These are phyloP conservation scores for Rapana venosa DNA, from an alignment of 2,888 invertebrate species.

Conservation along the genomic window DNA sequence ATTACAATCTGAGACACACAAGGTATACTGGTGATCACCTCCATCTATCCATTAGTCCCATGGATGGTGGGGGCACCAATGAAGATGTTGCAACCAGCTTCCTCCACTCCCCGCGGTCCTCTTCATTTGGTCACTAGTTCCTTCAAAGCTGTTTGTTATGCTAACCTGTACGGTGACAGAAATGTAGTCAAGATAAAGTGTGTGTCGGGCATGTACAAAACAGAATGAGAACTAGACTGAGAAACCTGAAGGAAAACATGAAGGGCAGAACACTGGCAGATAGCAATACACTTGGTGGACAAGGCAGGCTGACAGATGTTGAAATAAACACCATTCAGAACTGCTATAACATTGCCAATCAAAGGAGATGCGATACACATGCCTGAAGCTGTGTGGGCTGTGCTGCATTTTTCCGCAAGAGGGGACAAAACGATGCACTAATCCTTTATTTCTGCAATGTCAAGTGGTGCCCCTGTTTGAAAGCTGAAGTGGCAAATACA, in stretches of 20 bases:
- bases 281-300: not conserved
- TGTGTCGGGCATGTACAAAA: constrained; percentile 40
- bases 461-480: too few species aligned
- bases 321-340: constrained; percentile 17
- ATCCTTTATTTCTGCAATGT: too few species aligned
- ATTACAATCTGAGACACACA: not conserved
- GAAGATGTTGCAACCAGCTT: too few species aligned
- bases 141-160: constrained; percentile 10
- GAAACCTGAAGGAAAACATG: not conserved
- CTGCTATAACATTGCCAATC: not conserved
- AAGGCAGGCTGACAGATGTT: not conserved
- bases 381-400: too few species aligned
- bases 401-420: too few species aligned
- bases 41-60: too few species aligned
- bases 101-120: too few species aligned
- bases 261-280: constrained; percentile 13
- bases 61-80: too few species aligned
- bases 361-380: too few species aligned
- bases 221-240: constrained; percentile 5
- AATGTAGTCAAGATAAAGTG: not conserved
- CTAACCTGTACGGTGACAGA: constrained; percentile 2
- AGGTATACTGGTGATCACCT: constrained; percentile 31
- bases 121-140: not conserved
- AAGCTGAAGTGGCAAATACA: too few species aligned
- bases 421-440: too few species aligned